These are phyloP conservation scores for Polydrusus cervinus DNA, from an alignment of 2,888 invertebrate genomes.

Conservation along the genomic window DNA sequence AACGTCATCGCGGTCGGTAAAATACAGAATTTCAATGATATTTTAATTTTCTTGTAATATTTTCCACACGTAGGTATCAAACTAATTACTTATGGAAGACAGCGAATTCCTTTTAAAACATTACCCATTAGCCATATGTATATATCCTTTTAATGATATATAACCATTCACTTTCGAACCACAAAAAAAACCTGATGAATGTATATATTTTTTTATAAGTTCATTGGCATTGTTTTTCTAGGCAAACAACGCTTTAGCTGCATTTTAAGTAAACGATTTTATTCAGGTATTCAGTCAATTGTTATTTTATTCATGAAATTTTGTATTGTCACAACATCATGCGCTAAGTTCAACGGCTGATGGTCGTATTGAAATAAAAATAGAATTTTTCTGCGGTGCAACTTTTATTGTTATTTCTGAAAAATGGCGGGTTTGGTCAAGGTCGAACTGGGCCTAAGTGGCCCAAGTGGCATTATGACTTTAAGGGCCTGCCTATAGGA, in stretches of 20 bases:
- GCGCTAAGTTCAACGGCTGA: slow-evolving; percentile 24
- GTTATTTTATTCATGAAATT: slow-evolving; percentile 44
- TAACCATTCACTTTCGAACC: background rate
- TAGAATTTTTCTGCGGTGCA: background rate
- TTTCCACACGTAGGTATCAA: background rate
- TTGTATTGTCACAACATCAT: slow-evolving; percentile 36
- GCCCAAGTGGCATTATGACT: no score
- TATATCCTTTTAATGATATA: background rate
- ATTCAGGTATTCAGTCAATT: slow-evolving; percentile 30
- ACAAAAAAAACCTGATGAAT: slow-evolving; percentile 8
- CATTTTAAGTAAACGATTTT: slow-evolving; percentile 40
- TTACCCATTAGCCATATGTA: slow-evolving; percentile 3
- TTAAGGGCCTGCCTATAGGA: no score
- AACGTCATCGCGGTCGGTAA: no score
- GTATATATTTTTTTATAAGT: slow-evolving; percentile 18
- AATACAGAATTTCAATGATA: background rate
- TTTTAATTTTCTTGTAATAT: background rate
- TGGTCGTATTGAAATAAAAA: slow-evolving; percentile 7
- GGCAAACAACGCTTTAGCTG: slow-evolving; percentile 29
- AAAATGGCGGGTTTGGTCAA: no score
- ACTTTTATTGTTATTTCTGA: background rate
- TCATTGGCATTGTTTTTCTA: slow-evolving; percentile 38
- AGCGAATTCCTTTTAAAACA: slow-evolving; percentile 14
- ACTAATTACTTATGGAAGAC: slow-evolving; percentile 9
- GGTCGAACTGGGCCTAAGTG: no score